These are phyloP conservation scores for Campoplex capitator DNA, from an alignment of 2,888 invertebrate genomes.

Conservation along the genomic window DNA sequence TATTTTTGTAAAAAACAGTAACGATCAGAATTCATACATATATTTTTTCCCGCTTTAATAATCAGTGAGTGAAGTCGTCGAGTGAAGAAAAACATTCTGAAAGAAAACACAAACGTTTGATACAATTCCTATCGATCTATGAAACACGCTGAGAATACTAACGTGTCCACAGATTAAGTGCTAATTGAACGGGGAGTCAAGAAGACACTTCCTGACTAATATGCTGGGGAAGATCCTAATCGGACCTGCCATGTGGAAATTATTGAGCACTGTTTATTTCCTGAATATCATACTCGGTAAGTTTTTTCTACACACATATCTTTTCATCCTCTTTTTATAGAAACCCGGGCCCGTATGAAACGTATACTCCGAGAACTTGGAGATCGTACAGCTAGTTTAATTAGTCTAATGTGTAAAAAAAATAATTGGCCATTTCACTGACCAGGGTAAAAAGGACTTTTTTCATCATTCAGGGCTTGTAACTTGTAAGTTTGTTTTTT, in stretches of 20 bases:
- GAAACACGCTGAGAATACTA: conserved; percentile 5
- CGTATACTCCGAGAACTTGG: not conserved
- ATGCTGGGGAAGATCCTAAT: conserved; percentile 52
- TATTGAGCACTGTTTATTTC: conserved; percentile 67
- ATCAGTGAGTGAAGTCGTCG: not conserved
- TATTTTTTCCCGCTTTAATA: not conserved
- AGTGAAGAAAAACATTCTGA: not conserved
- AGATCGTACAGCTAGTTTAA: not conserved
- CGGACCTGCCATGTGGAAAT: conserved; percentile 63
- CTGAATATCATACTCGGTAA: conserved; percentile 68
- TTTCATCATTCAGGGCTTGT: not conserved
- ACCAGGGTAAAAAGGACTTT: not conserved
- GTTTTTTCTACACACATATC: conserved; percentile 12
- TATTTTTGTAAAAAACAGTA: not conserved
- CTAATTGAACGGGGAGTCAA: not conserved
- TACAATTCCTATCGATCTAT: conserved; percentile 23
- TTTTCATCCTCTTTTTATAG: not conserved
- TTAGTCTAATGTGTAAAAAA: not conserved
- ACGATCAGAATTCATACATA: not conserved
- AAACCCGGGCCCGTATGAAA: not conserved
- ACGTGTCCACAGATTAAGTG: conserved; percentile 44
- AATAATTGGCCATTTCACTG: not conserved
- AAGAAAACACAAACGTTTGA: not conserved
- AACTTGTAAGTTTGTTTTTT: not conserved
- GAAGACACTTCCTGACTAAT: conserved; percentile 14